Conservation (phyloP, 1,140 invertebrate genomes). For the Orius laevigatus region DNA sequence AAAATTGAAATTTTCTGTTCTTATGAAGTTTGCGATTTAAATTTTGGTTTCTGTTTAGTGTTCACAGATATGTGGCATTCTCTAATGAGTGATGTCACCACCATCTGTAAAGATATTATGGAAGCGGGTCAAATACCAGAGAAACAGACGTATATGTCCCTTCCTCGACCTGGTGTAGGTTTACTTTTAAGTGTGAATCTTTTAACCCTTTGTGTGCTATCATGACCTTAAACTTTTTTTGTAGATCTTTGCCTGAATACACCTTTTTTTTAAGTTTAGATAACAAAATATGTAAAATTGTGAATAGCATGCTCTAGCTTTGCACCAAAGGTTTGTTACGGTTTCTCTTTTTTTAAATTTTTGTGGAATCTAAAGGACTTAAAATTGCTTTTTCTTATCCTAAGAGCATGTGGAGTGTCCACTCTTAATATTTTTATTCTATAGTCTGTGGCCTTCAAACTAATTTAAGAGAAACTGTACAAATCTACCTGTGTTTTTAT, state of each 20-base stretch:
- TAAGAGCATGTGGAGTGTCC: no score
- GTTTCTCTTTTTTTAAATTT: background rate
- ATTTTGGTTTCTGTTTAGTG: constrained; percentile 32
- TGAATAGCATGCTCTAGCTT: background rate
- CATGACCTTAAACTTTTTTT: background rate
- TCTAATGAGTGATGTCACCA: constrained; percentile 71
- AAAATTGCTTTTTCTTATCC: background rate
- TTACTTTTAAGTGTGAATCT: constrained; percentile 5
- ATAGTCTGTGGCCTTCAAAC: no score
- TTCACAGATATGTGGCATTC: constrained; percentile 96
- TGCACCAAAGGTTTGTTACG: no score
- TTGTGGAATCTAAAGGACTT: background rate
- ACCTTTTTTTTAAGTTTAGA: background rate
- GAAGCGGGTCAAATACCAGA: constrained; percentile 69
- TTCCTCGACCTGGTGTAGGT: constrained; percentile 84
- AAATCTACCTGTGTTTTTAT: no score
- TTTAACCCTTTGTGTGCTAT: background rate
- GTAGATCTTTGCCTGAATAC: background rate
- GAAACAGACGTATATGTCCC: constrained; percentile 84
- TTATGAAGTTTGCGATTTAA: no score
- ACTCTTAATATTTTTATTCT: no score
- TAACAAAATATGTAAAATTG: background rate
- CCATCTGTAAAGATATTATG: constrained; percentile 75
- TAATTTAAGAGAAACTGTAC: no score
- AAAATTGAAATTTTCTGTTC: no score